Evolutionary conservation across 2,797 vertebrate species (phyloP), one percentile per base, ranked within the genome.

Genomic region (Lepidocolaptes lacrymiger): DNA sequence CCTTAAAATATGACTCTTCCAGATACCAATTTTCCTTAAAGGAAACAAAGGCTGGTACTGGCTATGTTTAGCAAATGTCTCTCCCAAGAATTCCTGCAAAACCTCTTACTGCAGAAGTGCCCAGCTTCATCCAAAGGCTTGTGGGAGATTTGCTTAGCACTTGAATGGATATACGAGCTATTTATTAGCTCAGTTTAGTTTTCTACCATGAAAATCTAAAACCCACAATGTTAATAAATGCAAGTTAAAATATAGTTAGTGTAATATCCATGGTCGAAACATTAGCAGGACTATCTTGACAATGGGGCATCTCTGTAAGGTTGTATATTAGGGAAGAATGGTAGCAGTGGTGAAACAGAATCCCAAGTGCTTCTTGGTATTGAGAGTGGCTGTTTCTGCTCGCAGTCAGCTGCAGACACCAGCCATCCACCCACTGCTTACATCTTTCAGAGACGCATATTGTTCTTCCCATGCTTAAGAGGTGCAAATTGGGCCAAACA

Each of bases 1-100:
- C 62, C 79, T 93, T 94, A 91, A 94, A 95, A 91, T 90, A 86
- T 17, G 18, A 34, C 62, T 86, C 51, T 67, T 86, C 32, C 55
- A 89, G 69, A 81, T 79, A 66, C 69, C 85, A 84, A 27, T 81
- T 95, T 88, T 91, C 63, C 67, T 85, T 96, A 79, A 88, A 82
- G 51, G 44, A 72, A 58, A 55, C 67, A 85, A 72, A 63, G 21
- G 5, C 30, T 83, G 37, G 44, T 92, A 52, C 8, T 73, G 49
- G 43, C 39, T 86, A 23, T 73, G 44, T 83, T 95, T 94, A 93
- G 81, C 68, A 93, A 93, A 92, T 4, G 7, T 36, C 20, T 90
- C 48, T 91, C 37, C 46, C 49, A 66, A 89, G 63, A 73, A 88
- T 68, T 96, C 66, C 85, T 88, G 74, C 59, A 82, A 84, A 93